phyloP scores from a whole-genome alignment of 2,797 vertebrate species.

The Hyperoplus immaculatus region DNA sequence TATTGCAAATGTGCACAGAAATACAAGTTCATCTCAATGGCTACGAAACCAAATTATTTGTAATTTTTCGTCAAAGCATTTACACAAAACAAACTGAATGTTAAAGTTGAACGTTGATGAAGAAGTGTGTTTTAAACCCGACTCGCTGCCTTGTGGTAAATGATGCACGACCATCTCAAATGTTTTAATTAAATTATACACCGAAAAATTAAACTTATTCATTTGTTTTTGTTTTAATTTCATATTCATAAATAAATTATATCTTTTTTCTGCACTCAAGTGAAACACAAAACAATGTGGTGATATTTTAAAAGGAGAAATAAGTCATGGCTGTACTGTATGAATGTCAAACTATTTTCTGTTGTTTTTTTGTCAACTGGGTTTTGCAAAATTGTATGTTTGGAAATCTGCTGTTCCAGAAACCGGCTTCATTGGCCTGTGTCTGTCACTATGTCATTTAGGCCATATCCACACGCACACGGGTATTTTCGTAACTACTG shows the following conservation, averaged over 20 bases:
- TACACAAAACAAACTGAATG: neutral
- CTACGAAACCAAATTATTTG: conserved; percentile 16
- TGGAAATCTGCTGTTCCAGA: conserved; percentile 24
- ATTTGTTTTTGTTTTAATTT: conserved; percentile 33
- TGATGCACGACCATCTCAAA: neutral
- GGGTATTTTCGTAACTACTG: no score
- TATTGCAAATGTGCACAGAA: conserved; percentile 26
- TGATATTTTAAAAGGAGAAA: conserved; percentile 10
- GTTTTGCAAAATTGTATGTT: conserved; percentile 17
- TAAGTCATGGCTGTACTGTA: conserved; percentile 40
- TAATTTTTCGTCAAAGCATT: neutral
- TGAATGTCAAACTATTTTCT: conserved; percentile 49
- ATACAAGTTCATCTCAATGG: conserved; percentile 6
- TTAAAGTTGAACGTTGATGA: neutral
- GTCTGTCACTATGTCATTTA: no score
- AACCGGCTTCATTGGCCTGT: no score
- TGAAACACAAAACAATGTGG: conserved; percentile 4
- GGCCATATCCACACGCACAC: no score
- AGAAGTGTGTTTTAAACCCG: neutral
- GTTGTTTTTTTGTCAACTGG: conserved; percentile 8
- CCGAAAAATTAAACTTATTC: neutral
- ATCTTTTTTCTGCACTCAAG: conserved; percentile 12
- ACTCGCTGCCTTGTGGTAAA: conserved; percentile 5
- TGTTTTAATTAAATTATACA: conserved; percentile 1
- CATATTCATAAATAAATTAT: conserved; percentile 20